phyloP scores from a whole-genome alignment of 1,140 invertebrate species.

The Drosophila lacteicornis region DNA sequence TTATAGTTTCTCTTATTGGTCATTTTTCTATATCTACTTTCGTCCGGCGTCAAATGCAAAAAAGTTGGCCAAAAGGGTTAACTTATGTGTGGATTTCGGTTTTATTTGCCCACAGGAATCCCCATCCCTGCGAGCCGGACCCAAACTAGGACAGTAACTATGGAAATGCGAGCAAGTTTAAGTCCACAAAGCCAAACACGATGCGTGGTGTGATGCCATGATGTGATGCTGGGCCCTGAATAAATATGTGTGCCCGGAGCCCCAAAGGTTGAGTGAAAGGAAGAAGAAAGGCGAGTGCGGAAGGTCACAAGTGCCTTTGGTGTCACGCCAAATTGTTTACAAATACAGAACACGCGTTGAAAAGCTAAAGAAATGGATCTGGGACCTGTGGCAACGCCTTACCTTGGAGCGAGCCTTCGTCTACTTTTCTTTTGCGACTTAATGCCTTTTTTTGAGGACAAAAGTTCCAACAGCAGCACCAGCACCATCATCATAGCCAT shows the following conservation, averaged over 20 bases:
- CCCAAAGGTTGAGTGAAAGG: slow-evolving; percentile 7
- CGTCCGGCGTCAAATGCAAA: slow-evolving; percentile 9
- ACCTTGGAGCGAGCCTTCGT: slow-evolving; percentile 50
- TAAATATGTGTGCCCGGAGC: slow-evolving; percentile 41
- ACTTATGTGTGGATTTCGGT: background rate
- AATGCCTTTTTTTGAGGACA: slow-evolving; percentile 56
- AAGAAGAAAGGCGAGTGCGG: background rate
- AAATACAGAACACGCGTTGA: slow-evolving; percentile 76
- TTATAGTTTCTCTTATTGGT: background rate
- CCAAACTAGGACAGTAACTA: slow-evolving; percentile 65
- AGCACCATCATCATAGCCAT: slow-evolving; percentile 15
- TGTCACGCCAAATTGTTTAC: slow-evolving; percentile 73
- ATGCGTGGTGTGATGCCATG: slow-evolving; percentile 3
- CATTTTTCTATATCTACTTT: slow-evolving; percentile 1
- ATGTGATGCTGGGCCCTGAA: slow-evolving; percentile 5
- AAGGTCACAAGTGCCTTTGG: slow-evolving; percentile 55
- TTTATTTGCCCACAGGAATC: slow-evolving; percentile 16
- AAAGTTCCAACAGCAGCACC: slow-evolving; percentile 26
- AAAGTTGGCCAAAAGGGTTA: slow-evolving; percentile 15
- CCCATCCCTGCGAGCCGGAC: slow-evolving; percentile 2
- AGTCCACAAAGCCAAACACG: slow-evolving; percentile 33
- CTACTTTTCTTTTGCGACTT: slow-evolving; percentile 38
- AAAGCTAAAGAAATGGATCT: slow-evolving; percentile 42
- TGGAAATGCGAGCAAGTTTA: slow-evolving; percentile 52
- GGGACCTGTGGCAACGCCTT: slow-evolving; percentile 50